phyloP scores from a whole-genome alignment of 2,888 invertebrate genomes.

The Nomada fucata region DNA sequence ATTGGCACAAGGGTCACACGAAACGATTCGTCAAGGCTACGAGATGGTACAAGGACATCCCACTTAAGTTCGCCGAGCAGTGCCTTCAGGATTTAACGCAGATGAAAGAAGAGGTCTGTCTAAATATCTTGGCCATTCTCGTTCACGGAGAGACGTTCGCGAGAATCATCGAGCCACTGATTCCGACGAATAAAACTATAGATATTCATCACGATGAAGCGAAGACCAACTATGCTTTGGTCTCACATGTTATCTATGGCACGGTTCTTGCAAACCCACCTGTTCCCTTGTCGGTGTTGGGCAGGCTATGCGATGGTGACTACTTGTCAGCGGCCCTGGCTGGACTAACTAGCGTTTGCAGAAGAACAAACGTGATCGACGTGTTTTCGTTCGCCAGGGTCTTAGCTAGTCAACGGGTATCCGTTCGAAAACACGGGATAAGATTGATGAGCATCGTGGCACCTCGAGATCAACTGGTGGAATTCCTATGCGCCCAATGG shows the following conservation, averaged over 20 bases:
- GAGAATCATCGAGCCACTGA: constrained; percentile 65
- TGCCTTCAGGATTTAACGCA: constrained; percentile 47
- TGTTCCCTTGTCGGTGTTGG: constrained; percentile 68
- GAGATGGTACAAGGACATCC: constrained; percentile 78
- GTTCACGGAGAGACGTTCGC: constrained; percentile 41
- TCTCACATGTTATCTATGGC: constrained; percentile 29
- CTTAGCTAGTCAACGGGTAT: constrained; percentile 69
- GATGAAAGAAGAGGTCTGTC: background rate
- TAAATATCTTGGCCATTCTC: constrained; percentile 21
- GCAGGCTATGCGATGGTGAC: constrained; percentile 69
- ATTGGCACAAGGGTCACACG: rapidly evolving
- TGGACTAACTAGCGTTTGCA: constrained; percentile 62
- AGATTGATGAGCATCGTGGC: constrained; percentile 71
- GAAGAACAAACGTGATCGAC: constrained; percentile 60
- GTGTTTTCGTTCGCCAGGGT: constrained; percentile 68
- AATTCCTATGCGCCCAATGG: constrained; percentile 65
- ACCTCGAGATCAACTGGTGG: constrained; percentile 44
- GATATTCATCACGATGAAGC: constrained; percentile 57
- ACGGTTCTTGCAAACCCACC: constrained; percentile 76
- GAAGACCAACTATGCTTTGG: constrained; percentile 26
- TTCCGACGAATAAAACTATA: constrained; percentile 66
- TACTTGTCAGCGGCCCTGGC: constrained; percentile 64
- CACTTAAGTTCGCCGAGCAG: constrained; percentile 69
- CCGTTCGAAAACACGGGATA: constrained; percentile 78
- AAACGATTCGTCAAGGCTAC: constrained; percentile 67